A percentile compares a stretch with the other conserved stretches of the same genome.
Evolutionary conservation across 2,113 vertebrate species (phyloP).

Genomic region (Gopherus evgoodei): DNA sequence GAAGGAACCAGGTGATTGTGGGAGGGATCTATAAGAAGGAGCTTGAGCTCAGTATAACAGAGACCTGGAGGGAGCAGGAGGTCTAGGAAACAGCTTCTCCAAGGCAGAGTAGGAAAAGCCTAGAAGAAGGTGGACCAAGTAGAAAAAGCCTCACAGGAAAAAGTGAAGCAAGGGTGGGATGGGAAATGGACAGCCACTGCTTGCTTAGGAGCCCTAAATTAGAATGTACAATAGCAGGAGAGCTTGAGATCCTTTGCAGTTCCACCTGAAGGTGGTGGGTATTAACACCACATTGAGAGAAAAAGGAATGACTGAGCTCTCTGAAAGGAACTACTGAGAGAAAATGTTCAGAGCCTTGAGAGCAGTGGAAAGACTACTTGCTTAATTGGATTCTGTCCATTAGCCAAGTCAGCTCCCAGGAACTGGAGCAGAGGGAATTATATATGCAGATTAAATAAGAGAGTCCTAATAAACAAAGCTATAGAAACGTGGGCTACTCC

Average conservation of each 20-base stretch:
- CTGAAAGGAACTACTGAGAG: background rate
- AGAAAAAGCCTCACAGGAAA: background rate
- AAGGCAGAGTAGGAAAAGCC: background rate
- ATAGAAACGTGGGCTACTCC: background rate
- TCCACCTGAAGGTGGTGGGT: background rate
- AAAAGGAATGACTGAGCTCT: background rate
- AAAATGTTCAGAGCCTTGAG: background rate
- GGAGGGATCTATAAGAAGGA: background rate
- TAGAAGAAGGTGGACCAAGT: background rate
- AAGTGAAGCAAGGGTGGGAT: background rate
- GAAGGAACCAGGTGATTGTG: background rate
- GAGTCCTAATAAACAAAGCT: background rate
- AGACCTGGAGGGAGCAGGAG: background rate
- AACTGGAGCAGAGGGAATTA: background rate
- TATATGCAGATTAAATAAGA: background rate
- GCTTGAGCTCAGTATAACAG: accelerated
- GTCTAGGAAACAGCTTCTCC: background rate
- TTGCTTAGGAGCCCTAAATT: background rate
- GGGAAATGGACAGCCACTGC: background rate
- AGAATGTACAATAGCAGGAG: background rate
- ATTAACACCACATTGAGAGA: background rate
- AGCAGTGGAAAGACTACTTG: background rate
- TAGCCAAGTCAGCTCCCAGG: background rate
- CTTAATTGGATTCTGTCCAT: background rate
- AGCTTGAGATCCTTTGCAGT: background rate